Evolutionary conservation across 2,797 vertebrate genomes (phyloP).

Genomic region (Paratrypauchen microcephalus): DNA sequence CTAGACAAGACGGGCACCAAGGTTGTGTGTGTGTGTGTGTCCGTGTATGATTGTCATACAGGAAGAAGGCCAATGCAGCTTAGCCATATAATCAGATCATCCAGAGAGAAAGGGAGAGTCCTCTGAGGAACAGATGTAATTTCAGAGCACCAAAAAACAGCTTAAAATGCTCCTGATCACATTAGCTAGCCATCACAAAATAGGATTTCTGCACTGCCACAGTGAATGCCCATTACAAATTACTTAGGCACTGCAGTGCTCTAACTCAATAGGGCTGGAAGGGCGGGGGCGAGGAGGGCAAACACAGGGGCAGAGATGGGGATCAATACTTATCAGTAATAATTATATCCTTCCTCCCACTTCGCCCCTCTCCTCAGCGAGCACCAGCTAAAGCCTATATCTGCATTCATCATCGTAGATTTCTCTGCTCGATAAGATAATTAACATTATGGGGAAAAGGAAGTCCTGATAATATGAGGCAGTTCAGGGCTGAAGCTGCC

Average conservation of each 20-base stretch:
- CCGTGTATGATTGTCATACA: slow-evolving; percentile 44
- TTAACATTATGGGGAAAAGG: slow-evolving; percentile 65
- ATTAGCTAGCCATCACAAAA: slow-evolving; percentile 85
- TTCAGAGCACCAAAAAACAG: slow-evolving; percentile 79
- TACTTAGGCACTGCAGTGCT: slow-evolving; percentile 80
- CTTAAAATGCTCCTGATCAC: slow-evolving; percentile 85
- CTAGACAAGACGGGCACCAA: slow-evolving; percentile 36
- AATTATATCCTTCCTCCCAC: slow-evolving; percentile 80
- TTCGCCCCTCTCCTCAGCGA: slow-evolving; percentile 50
- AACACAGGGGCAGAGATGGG: slow-evolving; percentile 67
- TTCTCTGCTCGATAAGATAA: slow-evolving; percentile 72
- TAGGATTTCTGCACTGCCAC: slow-evolving; percentile 88
- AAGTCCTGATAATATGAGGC: slow-evolving; percentile 61
- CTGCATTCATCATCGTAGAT: slow-evolving; percentile 75
- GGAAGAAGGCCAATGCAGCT: slow-evolving; percentile 66
- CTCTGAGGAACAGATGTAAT: slow-evolving; percentile 78
- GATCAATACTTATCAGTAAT: slow-evolving; percentile 84
- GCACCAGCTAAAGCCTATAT: slow-evolving; percentile 66
- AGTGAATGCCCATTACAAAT: slow-evolving; percentile 88
- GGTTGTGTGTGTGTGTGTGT: slow-evolving; percentile 24
- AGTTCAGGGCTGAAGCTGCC: slow-evolving; percentile 54
- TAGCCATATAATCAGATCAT: slow-evolving; percentile 79
- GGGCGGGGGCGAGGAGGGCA: slow-evolving; percentile 59
- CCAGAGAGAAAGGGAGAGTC: slow-evolving; percentile 34
- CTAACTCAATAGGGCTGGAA: slow-evolving; percentile 83